Conservation (phyloP, 2,888 invertebrate species). For the Epinotia demarniana region DNA sequence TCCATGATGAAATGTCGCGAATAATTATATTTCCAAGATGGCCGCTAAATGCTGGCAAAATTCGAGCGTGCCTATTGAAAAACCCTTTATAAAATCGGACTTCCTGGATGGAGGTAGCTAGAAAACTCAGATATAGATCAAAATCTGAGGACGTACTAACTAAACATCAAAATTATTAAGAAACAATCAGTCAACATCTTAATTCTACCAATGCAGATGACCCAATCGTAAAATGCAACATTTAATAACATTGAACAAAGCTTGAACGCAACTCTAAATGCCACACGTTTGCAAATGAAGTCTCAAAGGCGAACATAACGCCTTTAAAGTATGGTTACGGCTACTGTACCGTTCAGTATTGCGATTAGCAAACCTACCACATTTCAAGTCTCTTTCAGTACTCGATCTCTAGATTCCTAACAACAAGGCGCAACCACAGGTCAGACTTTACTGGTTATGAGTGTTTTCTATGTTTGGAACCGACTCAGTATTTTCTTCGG, state of each 20-base stretch:
- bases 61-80: too few relatives aligned
- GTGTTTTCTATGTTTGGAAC: neutral
- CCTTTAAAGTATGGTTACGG: slow-evolving; percentile 4
- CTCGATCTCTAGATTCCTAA: neutral
- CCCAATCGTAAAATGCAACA: too few relatives aligned
- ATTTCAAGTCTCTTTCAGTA: neutral
- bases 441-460: neutral
- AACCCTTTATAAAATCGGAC: too few relatives aligned
- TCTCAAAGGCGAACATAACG: neutral
- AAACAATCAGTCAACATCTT: too few relatives aligned
- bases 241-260: neutral
- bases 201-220: too few relatives aligned
- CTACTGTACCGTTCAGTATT: neutral
- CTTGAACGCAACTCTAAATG: neutral
- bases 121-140: too few relatives aligned
- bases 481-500: neutral
- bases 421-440: neutral
- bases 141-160: too few relatives aligned
- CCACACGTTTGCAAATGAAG: neutral
- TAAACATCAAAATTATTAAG: too few relatives aligned
- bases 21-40: too few relatives aligned
- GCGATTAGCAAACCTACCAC: neutral
- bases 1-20: too few relatives aligned
- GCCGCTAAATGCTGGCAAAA: too few relatives aligned
- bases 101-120: too few relatives aligned